phyloP scores from a whole-genome alignment of 2,797 vertebrate species.

The Lemur catta region DNA sequence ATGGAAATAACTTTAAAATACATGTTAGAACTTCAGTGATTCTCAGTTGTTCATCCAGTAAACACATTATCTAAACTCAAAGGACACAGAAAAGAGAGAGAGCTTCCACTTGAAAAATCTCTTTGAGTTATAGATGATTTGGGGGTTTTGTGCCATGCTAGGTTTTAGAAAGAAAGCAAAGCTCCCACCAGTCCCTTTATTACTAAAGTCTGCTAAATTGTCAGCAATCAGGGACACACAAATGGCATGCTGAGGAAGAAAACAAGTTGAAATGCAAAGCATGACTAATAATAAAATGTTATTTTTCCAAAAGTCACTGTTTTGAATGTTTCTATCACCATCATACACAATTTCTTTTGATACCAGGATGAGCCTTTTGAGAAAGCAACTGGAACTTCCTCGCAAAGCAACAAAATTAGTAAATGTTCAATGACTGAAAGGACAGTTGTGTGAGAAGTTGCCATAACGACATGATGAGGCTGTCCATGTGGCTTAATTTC shows the following conservation, averaged over 20 bases:
- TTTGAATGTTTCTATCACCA: conserved; percentile 67
- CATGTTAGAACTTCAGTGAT: background rate
- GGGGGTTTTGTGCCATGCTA: background rate
- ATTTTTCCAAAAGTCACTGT: conserved; percentile 48
- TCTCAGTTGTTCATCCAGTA: background rate
- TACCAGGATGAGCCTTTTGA: conserved; percentile 35
- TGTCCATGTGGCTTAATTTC: conserved; percentile 69
- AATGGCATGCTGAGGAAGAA: conserved; percentile 60
- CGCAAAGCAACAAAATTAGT: conserved; percentile 69
- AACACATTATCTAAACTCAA: background rate
- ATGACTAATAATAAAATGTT: conserved; percentile 78
- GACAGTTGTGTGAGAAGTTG: conserved; percentile 71
- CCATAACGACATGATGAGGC: conserved; percentile 65
- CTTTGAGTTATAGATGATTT: background rate
- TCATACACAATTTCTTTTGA: conserved; percentile 61
- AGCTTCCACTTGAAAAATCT: background rate
- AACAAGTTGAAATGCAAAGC: conserved; percentile 75
- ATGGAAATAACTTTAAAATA: conserved; percentile 3
- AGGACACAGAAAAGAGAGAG: background rate
- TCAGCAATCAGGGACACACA: background rate
- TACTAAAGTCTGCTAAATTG: background rate
- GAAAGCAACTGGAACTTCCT: conserved; percentile 59
- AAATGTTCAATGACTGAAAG: conserved; percentile 70
- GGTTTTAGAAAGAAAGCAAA: conserved; percentile 17
- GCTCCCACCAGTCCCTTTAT: background rate